A percentile compares a stretch with the other conserved stretches of the same genome.
Conservation (phyloP, 2,888 invertebrate species). For the Craniophora ligustri region DNA sequence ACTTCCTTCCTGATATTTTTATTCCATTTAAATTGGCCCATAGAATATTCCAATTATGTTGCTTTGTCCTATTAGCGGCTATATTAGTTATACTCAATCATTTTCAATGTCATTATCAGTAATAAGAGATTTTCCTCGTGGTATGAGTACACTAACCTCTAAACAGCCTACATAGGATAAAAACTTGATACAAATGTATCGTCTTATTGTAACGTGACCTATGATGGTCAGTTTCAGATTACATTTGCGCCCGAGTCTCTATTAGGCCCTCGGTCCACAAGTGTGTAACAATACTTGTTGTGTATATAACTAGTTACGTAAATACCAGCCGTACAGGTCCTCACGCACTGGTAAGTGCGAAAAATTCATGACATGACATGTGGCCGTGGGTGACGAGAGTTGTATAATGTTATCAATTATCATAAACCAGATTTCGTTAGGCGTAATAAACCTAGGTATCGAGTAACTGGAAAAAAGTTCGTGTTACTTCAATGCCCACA, state of each 20-base stretch:
- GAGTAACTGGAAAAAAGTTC: not conserved
- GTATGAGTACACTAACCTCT: conserved; percentile 38
- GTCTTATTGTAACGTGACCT: conserved; percentile 60
- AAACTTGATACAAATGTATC: conserved; percentile 59
- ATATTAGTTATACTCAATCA: not conserved
- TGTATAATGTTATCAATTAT: conserved; percentile 22
- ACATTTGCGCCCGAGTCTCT: conserved; percentile 58
- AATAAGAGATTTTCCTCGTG: conserved; percentile 24
- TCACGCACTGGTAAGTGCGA: conserved; percentile 52
- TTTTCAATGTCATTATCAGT: conserved; percentile 20
- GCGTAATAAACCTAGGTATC: not conserved
- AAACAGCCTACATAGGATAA: conserved; percentile 23
- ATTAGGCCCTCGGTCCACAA: conserved; percentile 21
- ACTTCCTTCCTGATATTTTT: conserved; percentile 3
- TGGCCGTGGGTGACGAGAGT: conserved; percentile 14
- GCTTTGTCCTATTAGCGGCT: too few relatives aligned
- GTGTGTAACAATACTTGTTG: conserved; percentile 26
- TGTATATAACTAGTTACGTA: conserved; percentile 39
- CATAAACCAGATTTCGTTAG: not conserved
- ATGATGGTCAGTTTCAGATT: conserved; percentile 64
- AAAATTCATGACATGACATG: conserved; percentile 32
- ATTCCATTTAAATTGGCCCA: not conserved
- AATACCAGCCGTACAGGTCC: conserved; percentile 29
- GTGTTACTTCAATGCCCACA: not conserved
- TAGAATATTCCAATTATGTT: not conserved